These are phyloP conservation scores for Drosophila mettleri DNA, from an alignment of 2,888 invertebrate species.

Conservation along the genomic window DNA sequence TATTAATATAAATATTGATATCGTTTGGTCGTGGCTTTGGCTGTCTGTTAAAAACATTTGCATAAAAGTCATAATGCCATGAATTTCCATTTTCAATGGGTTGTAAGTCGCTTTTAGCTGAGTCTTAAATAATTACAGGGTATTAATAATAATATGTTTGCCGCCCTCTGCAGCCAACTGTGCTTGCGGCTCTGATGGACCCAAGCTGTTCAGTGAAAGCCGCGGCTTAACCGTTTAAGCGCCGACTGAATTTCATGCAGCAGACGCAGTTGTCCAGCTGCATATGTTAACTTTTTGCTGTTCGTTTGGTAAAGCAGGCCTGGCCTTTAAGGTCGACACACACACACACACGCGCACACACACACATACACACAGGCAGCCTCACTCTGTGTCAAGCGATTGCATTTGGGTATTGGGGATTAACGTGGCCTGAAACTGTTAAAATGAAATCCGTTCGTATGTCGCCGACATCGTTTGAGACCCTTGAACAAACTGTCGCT, in stretches of 20 bases:
- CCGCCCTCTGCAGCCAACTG: neutral
- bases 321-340: slow-evolving; percentile 52
- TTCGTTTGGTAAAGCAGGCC: slow-evolving; percentile 57
- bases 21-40: neutral
- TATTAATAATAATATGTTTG: neutral
- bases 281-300: slow-evolving; percentile 29
- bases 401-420: slow-evolving; percentile 82
- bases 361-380: slow-evolving; percentile 18
- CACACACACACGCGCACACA: slow-evolving; percentile 1
- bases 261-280: slow-evolving; percentile 34
- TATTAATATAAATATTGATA: neutral
- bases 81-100: slow-evolving; percentile 4
- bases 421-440: slow-evolving; percentile 78
- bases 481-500: slow-evolving; percentile 75
- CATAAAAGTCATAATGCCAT: slow-evolving; percentile 1
- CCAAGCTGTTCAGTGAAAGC: slow-evolving; percentile 31
- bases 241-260: slow-evolving; percentile 16
- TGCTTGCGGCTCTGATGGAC: slow-evolving; percentile 15
- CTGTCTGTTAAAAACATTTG: neutral
- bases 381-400: slow-evolving; percentile 74
- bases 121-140: slow-evolving; percentile 7
- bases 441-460: slow-evolving; percentile 79
- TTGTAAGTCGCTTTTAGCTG: slow-evolving; percentile 5
- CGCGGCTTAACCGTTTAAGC: slow-evolving; percentile 33
- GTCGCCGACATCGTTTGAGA: slow-evolving; percentile 67